Evolutionary conservation across 2,888 invertebrate species (phyloP).

Genomic region (Caenorhabditis afra): DNA sequence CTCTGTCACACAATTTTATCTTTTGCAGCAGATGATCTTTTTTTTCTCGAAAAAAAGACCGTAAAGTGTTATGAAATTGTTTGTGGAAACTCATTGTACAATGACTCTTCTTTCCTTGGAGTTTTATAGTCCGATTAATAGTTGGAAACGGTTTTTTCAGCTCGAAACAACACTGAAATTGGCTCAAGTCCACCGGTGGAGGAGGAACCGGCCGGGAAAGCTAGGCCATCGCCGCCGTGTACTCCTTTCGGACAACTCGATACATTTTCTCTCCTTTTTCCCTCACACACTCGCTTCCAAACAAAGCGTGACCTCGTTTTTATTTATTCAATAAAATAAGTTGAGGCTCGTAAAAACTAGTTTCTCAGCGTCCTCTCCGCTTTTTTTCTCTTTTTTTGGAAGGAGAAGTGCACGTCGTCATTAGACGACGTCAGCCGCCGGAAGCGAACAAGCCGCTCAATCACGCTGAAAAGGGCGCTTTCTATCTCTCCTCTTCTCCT

Average conservation of each 20-base stretch:
- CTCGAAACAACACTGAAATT: slow-evolving; percentile 1
- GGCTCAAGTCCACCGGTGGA: slow-evolving; percentile 12
- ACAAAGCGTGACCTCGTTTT: slow-evolving; percentile 38
- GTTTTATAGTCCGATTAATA: background rate
- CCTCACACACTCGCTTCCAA: slow-evolving; percentile 8
- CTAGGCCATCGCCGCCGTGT: slow-evolving; percentile 27
- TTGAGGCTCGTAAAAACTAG: background rate
- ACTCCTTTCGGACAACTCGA: slow-evolving; percentile 34
- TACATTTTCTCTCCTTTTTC: slow-evolving; percentile 14
- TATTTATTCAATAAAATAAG: slow-evolving; percentile 40
- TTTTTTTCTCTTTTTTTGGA: background rate
- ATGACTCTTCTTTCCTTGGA: background rate
- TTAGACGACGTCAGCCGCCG: slow-evolving; percentile 32
- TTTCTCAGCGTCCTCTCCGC: background rate
- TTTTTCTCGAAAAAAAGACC: slow-evolving; percentile 8
- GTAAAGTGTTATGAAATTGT: slow-evolving; percentile 10
- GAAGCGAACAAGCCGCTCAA: slow-evolving; percentile 47
- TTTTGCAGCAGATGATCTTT: slow-evolving; percentile 9
- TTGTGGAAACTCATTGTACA: background rate
- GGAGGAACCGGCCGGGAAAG: slow-evolving; percentile 10
- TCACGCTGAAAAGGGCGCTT: slow-evolving; percentile 41
- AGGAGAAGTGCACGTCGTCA: slow-evolving; percentile 9
- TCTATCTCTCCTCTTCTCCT: slow-evolving; percentile 7
- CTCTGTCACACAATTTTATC: slow-evolving; percentile 25
- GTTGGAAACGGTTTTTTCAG: background rate